Conservation (phyloP, 2,797 vertebrate species). For the Microchirus variegatus region DNA sequence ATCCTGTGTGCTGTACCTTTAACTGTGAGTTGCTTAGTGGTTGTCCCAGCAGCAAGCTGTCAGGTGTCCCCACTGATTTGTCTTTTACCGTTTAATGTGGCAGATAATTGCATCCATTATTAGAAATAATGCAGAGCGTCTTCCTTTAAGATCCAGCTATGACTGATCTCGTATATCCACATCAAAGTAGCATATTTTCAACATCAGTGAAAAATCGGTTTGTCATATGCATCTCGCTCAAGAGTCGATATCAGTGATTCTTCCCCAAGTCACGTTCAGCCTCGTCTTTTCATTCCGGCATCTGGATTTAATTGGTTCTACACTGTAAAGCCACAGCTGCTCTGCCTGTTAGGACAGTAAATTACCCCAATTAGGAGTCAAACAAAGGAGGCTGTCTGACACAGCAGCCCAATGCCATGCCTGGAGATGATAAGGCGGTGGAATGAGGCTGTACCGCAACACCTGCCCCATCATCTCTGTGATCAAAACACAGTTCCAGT, state of each 20-base stretch:
- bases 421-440: conserved; percentile 31
- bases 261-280: conserved; percentile 63
- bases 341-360: conserved; percentile 80
- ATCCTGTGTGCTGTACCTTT: neutral
- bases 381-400: conserved; percentile 69
- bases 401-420: conserved; percentile 37
- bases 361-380: conserved; percentile 79
- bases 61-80: conserved; percentile 25
- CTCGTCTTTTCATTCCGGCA: conserved; percentile 68
- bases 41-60: neutral
- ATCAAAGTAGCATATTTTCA: conserved; percentile 42
- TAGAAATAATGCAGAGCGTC: conserved; percentile 29
- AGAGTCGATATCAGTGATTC: conserved; percentile 53
- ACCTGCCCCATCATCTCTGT: conserved; percentile 57
- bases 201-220: conserved; percentile 24
- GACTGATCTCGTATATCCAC: conserved; percentile 39
- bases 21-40: neutral
- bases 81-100: conserved; percentile 42
- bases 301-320: conserved; percentile 78
- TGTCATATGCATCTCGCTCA: conserved; percentile 49
- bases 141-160: conserved; percentile 14
- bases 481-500: conserved; percentile 52
- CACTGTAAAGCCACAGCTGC: conserved; percentile 79
- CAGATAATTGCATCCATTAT: conserved; percentile 57
- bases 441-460: conserved; percentile 45